Conservation (phyloP, 2,113 vertebrate genomes). For the Phainopepla nitens region DNA sequence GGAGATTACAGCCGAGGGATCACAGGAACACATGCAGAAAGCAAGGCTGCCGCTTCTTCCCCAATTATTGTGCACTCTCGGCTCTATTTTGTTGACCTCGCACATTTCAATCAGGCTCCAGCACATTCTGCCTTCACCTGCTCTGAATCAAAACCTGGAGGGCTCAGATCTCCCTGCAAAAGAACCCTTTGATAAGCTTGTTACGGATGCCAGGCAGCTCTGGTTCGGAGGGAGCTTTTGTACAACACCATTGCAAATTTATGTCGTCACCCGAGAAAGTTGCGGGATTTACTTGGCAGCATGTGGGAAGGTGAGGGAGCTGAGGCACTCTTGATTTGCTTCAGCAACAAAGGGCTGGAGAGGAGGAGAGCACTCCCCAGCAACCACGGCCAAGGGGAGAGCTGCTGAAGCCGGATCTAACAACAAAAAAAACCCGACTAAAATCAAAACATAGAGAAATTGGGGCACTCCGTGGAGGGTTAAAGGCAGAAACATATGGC, state of each 20-base stretch:
- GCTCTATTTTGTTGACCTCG: constrained; percentile 74
- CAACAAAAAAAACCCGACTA: background rate
- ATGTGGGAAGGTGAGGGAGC: background rate
- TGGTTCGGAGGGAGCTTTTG: constrained; percentile 21
- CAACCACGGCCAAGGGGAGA: background rate
- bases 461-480: background rate
- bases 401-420: background rate
- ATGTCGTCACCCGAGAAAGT: constrained; percentile 46
- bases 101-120: constrained; percentile 72
- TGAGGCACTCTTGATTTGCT: background rate
- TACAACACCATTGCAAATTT: constrained; percentile 51
- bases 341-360: background rate
- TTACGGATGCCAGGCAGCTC: constrained; percentile 67
- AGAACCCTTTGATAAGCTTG: constrained; percentile 71
- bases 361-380: background rate
- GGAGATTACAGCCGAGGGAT: constrained; percentile 60
- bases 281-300: background rate
- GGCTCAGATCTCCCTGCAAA: constrained; percentile 68
- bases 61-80: constrained; percentile 70
- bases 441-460: background rate
- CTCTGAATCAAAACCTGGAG: constrained; percentile 71
- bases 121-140: constrained; percentile 71
- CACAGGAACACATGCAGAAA: constrained; percentile 37
- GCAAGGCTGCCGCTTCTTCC: constrained; percentile 48
- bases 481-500: background rate